Evolutionary conservation across 1,140 invertebrate genomes (phyloP).

Genomic region (Drosophila ananassae): DNA sequence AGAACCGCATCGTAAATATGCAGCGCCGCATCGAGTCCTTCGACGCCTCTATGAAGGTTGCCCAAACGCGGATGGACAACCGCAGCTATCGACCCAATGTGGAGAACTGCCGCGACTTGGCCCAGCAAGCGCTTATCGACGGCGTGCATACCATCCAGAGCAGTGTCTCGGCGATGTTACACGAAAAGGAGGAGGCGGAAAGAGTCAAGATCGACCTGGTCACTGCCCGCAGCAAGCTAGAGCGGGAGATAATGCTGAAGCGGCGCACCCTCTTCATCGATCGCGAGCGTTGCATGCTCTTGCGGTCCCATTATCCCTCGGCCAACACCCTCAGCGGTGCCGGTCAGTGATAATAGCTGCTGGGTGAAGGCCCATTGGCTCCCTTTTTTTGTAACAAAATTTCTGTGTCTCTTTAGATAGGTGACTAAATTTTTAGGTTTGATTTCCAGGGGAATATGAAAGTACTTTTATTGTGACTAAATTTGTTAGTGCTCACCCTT

Average conservation of each 20-base stretch:
- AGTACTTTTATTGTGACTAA: neutral
- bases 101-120: slow-evolving; percentile 89
- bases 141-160: slow-evolving; percentile 89
- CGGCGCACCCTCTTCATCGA: slow-evolving; percentile 89
- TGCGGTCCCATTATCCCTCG: slow-evolving; percentile 88
- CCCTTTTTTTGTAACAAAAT: neutral
- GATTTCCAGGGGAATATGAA: neutral
- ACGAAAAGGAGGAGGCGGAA: slow-evolving; percentile 87
- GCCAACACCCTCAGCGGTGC: slow-evolving; percentile 87
- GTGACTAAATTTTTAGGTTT: slow-evolving; percentile 7
- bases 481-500: neutral
- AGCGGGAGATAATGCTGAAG: slow-evolving; percentile 90
- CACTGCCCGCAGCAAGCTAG: slow-evolving; percentile 86
- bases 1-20: slow-evolving; percentile 87
- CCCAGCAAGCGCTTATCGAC: slow-evolving; percentile 89
- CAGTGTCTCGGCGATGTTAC: slow-evolving; percentile 86
- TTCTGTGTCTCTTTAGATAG: neutral
- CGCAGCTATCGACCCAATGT: slow-evolving; percentile 87
- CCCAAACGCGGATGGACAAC: slow-evolving; percentile 91
- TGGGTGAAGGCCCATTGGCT: neutral
- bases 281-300: slow-evolving; percentile 86
- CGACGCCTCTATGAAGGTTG: slow-evolving; percentile 90
- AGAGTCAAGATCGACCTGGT: slow-evolving; percentile 86
- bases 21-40: slow-evolving; percentile 87
- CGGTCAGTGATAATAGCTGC: slow-evolving; percentile 5